Base-by-base conservation (phyloP, 1,140 invertebrate species). In the Bombus difficillimus region DNA sequence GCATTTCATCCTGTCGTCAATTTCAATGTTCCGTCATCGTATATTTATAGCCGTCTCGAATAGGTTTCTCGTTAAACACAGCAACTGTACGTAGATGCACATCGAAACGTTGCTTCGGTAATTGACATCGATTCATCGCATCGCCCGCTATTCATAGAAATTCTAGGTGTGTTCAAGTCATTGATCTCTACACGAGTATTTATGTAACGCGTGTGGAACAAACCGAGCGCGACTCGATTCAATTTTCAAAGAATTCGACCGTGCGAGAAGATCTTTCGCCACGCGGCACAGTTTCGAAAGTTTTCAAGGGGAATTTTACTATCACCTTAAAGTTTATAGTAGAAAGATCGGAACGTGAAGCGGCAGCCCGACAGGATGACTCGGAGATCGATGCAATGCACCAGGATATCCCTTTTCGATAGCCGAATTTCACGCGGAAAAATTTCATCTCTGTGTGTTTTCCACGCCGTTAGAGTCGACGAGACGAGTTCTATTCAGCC, bases 101-200 rank as follows among this genome's bases (percentile, higher is more conserved):
- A 34, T 18, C 0, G 18, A 39, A 80, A 32, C 62, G n/a, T n/a
- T 39, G 3, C n/a, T 10, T 59, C 32, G 62, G 66, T 57, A 85
- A 68, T 62, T 53, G 79, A 32, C n/a, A 66, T 68, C 62, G 59
- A 89, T 77, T 15, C 13, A 28, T 66, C 12, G 80, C 64, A 71
- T 71, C 77, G 57, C 22, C 59, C 53, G 57, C 69, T 84, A 87
- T 89, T 87, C 81, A 71, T 13, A n/a, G 53, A 84, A 82, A 69
- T 72, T 32, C 57, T 72, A 75, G 88, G 88, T 43, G 86, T 39
- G 88, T 57, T 81, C 25, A 12, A 62, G 88, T 77, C 89, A 81
- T 79, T 83, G 86, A 90, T 90, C 88, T 62, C 71, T 68, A 32
- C 69, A 69, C 75, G 66, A 69, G 37, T 72, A 66, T 81, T 88